Percentiles rank a stretch among this genome's conserved stretches.
Conservation (phyloP, 2,113 vertebrate genomes). For the Phaethon lepturus region DNA sequence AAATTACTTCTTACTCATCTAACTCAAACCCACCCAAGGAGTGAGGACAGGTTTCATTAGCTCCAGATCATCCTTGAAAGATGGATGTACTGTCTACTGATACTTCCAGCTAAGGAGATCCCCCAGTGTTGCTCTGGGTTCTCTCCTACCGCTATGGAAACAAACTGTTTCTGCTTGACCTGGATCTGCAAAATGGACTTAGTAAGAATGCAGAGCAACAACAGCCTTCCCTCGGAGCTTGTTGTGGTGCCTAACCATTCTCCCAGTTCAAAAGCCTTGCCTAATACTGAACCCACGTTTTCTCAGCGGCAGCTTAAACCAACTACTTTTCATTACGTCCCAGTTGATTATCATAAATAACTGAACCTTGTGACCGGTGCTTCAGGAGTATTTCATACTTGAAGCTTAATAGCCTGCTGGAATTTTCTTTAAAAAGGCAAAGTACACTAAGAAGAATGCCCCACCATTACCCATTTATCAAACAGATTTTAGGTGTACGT, state of each 20-base stretch:
- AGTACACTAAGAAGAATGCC: not conserved
- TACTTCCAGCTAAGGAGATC: not conserved
- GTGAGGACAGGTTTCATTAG: not conserved
- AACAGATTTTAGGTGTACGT: not conserved
- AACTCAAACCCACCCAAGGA: not conserved
- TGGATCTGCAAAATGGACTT: not conserved
- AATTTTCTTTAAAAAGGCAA: not conserved
- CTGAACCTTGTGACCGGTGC: not conserved
- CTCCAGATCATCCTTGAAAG: not conserved
- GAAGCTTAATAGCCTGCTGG: not conserved
- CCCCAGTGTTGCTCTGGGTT: rapidly evolving
- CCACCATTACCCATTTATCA: not conserved
- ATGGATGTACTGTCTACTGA: not conserved
- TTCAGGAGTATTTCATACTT: not conserved
- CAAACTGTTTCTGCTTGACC: not conserved
- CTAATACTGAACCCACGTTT: not conserved
- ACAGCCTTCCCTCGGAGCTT: not conserved
- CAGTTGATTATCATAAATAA: not conserved
- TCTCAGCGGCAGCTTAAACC: not conserved
- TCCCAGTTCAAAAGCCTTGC: not conserved
- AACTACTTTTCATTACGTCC: not conserved
- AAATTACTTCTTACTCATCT: not conserved
- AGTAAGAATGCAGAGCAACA: not conserved
- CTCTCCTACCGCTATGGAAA: not conserved
- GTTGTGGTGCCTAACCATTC: not conserved